Evolutionary conservation across 2,797 vertebrate species (phyloP), one percentile per base, ranked within the genome.

Genomic region (Sparidentex hasta): DNA sequence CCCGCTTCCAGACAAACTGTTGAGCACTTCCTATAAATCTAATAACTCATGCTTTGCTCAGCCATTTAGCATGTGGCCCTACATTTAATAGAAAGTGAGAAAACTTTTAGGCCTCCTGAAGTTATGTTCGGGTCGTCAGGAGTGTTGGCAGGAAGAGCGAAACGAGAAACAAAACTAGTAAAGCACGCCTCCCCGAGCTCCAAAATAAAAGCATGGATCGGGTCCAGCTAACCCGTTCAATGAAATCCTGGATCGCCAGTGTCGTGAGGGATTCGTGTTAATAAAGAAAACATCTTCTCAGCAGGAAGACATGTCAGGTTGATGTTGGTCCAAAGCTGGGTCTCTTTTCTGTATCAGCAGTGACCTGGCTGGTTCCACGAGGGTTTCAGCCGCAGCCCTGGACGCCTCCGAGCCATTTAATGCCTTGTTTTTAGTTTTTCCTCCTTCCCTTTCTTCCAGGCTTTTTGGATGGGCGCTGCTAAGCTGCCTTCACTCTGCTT

Each of bases 401-500:
- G 79, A 88, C 13, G 55, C 70, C 54, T 52, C 74, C 33, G 63
- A 88, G 82, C 81, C 78, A 76, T 88, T 84, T 90, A 82, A 92
- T 90, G 84, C 75, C 82, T 84, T 90, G 82, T 91, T 93, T 92
- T 91, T 25, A 82, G 80, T 85, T 91, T 86, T 84, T 65, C 76
- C 80, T 77, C 70, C 74, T 73, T 86, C 71, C 71, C 62, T 89
- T 88, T 90, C 84, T 88, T 90, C 74, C 80, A 76, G 78, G 88
- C 82, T 85, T 91, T 90, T 90, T 88, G 84, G 88, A 91, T 78
- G 81, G 76, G 78, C 76, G 86, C 85, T 88, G 78, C 87, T 89
- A 90, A 91, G 87, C 90, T 87, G 79, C 85, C 76, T 83, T 84
- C 70, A 71, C 86, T 92, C 90, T 93, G 88, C 86, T 92, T 93